A percentile compares a stretch with the other conserved stretches of the same genome.
Evolutionary conservation across 2,113 vertebrate genomes (phyloP).

Genomic region (Tragelaphus strepsiceros): DNA sequence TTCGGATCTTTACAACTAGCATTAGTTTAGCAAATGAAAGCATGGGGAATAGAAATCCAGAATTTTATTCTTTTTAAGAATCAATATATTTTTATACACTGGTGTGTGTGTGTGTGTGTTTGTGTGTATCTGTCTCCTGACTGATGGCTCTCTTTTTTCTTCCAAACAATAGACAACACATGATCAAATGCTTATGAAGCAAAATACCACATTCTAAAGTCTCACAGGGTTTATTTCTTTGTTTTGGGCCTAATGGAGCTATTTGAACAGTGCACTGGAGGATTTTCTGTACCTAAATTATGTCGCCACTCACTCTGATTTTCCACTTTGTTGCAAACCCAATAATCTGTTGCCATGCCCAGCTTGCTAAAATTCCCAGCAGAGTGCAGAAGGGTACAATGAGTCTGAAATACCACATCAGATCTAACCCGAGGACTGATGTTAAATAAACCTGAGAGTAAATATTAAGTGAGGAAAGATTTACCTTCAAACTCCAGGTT

Average conservation of each 20-base stretch:
- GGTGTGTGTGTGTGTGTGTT: neutral
- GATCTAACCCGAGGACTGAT: neutral
- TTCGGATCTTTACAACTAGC: neutral
- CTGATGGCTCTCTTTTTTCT: neutral
- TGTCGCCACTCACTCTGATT: neutral
- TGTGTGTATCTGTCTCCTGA: neutral
- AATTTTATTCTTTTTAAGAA: neutral
- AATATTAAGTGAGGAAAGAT: neutral
- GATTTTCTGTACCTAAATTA: neutral
- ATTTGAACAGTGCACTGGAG: neutral
- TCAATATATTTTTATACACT: neutral
- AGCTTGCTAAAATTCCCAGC: neutral
- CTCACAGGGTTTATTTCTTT: neutral
- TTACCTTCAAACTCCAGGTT: neutral
- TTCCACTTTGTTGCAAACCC: neutral
- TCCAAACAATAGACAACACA: neutral
- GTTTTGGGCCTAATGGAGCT: neutral
- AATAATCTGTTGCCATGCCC: neutral
- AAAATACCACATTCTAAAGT: neutral
- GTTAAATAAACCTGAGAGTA: neutral
- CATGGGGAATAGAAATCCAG: neutral
- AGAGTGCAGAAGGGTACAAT: neutral
- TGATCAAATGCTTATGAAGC: neutral
- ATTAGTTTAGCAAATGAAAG: neutral
- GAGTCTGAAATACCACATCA: neutral